phyloP scores from a whole-genome alignment of 2,888 invertebrate species.

The Melitaea athalia region DNA sequence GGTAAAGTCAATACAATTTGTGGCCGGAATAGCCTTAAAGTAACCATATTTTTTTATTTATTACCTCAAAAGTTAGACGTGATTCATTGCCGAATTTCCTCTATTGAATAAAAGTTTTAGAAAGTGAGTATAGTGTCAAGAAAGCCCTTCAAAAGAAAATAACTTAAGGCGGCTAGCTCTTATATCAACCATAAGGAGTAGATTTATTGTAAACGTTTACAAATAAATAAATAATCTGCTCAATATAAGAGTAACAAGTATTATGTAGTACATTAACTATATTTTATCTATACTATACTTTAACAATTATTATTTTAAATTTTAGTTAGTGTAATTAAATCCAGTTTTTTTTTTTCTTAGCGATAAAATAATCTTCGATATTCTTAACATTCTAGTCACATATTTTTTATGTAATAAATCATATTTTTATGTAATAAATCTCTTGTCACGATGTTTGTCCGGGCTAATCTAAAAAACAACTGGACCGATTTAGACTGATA shows the following conservation, averaged over 20 bases:
- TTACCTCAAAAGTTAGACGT: slow-evolving; percentile 12
- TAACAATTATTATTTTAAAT: too few species aligned
- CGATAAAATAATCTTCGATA: too few species aligned
- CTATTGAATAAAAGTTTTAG: not conserved
- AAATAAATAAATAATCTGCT: not conserved
- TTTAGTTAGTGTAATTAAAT: too few species aligned
- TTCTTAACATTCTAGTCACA: not conserved
- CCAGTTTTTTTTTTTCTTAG: too few species aligned
- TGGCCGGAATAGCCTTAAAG: slow-evolving; percentile 16
- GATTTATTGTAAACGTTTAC: not conserved
- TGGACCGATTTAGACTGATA: too few species aligned
- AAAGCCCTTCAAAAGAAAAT: not conserved
- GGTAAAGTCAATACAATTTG: slow-evolving; percentile 27
- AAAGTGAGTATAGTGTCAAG: not conserved
- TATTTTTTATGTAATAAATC: too few species aligned
- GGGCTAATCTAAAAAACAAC: too few species aligned
- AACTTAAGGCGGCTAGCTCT: not conserved
- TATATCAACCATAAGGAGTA: not conserved
- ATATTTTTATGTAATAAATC: too few species aligned
- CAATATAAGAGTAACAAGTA: too few species aligned
- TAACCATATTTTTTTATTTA: slow-evolving; percentile 26
- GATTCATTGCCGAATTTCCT: slow-evolving; percentile 19
- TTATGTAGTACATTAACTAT: too few species aligned
- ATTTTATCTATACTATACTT: too few species aligned
- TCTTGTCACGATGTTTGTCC: too few species aligned